Conservation (phyloP, 2,113 vertebrate genomes). For the Ornithorhynchus anatinus region DNA sequence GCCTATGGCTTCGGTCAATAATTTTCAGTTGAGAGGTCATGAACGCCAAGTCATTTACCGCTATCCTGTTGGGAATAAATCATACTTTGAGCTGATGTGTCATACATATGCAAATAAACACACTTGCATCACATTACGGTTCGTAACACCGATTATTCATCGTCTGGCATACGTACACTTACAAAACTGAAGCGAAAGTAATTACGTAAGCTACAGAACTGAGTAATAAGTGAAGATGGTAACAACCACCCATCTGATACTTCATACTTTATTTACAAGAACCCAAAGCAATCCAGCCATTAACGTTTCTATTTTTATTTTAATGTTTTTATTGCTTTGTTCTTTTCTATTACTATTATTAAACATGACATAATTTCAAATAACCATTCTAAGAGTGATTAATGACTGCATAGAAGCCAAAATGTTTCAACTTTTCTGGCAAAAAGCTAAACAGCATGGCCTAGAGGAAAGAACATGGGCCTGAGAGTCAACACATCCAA, state of each 20-base stretch:
- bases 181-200: background rate
- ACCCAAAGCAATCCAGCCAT: no score
- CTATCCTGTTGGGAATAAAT: constrained; percentile 83
- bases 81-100: background rate
- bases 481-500: no score
- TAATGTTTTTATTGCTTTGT: no score
- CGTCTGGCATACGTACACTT: background rate
- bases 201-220: no score
- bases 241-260: background rate
- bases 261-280: background rate
- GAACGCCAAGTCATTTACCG: constrained; percentile 91
- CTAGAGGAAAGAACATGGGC: no score
- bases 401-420: no score
- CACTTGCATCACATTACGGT: background rate
- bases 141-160: background rate
- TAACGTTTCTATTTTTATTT: no score
- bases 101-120: background rate
- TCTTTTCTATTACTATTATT: no score
- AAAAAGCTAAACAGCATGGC: no score
- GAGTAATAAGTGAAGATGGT: background rate
- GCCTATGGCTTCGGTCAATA: constrained; percentile 93
- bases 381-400: no score
- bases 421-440: no score
- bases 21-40: constrained; percentile 94
- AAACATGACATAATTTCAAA: no score